Percentiles rank a stretch among this genome's conserved stretches.
These are phyloP conservation scores for Pristionchus fissidentatus DNA, from an alignment of 2,888 invertebrate genomes.

Conservation along the genomic window DNA sequence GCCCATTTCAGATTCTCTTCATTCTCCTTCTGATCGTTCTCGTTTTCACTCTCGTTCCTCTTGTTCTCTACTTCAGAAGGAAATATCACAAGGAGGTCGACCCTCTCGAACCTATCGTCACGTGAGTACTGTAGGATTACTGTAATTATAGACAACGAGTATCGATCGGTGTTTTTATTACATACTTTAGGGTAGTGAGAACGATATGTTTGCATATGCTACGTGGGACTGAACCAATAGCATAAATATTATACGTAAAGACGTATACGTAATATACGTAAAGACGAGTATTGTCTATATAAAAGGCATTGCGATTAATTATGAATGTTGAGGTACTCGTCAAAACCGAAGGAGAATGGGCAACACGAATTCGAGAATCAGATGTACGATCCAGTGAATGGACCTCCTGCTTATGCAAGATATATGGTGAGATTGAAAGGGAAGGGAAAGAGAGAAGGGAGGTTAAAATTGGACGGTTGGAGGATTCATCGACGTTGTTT, in stretches of 20 bases:
- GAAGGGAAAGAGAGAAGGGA: not conserved
- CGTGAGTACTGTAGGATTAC: slow-evolving; percentile 67
- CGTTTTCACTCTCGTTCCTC: slow-evolving; percentile 52
- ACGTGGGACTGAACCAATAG: no score
- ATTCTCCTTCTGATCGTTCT: slow-evolving; percentile 41
- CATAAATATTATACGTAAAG: no score
- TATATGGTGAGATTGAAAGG: slow-evolving; percentile 1
- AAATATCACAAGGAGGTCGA: slow-evolving; percentile 72
- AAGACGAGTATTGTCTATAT: no score
- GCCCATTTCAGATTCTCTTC: slow-evolving; percentile 41
- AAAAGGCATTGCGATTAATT: no score
- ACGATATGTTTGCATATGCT: no score
- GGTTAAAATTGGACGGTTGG: no score
- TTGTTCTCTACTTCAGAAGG: slow-evolving; percentile 71
- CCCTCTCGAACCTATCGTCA: slow-evolving; percentile 72
- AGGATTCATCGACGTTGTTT: no score
- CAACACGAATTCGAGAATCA: slow-evolving; percentile 45
- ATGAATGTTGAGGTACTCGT: slow-evolving; percentile 8
- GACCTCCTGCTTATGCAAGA: slow-evolving; percentile 45
- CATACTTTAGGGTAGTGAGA: no score
- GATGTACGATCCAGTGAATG: slow-evolving; percentile 47
- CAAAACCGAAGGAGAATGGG: slow-evolving; percentile 41
- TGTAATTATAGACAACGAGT: no score
- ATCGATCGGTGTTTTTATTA: no score
- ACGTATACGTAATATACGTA: no score